Evolutionary conservation across 1,140 invertebrate genomes (phyloP).

Genomic region (Littorina saxatilis): DNA sequence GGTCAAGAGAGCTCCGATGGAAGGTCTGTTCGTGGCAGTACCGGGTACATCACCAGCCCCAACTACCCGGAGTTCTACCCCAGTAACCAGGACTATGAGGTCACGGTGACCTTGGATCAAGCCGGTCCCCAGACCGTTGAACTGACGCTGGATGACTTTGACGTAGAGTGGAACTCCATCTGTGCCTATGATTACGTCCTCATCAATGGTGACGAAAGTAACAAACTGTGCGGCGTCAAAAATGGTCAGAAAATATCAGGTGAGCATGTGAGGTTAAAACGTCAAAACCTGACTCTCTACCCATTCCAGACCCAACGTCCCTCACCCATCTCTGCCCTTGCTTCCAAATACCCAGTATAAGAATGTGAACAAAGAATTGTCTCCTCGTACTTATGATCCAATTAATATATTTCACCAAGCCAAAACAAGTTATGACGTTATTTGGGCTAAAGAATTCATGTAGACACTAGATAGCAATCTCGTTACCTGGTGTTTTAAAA

Average conservation of each 20-base stretch:
- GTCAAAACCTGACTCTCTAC: too few species aligned
- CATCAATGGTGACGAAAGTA: background rate
- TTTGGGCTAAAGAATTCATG: background rate
- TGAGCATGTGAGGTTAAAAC: background rate
- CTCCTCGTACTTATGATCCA: background rate
- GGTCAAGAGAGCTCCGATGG: too few species aligned
- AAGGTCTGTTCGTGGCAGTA: background rate
- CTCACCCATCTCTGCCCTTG: background rate
- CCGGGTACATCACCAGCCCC: background rate
- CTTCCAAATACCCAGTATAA: too few species aligned
- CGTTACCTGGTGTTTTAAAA: too few species aligned
- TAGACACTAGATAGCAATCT: background rate
- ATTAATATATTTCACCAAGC: background rate
- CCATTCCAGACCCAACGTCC: too few species aligned
- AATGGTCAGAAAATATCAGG: background rate
- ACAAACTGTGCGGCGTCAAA: background rate
- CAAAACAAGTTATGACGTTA: background rate
- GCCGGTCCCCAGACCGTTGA: background rate
- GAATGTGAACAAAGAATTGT: background rate
- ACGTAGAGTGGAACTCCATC: background rate
- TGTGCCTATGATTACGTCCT: background rate
- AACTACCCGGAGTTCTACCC: background rate
- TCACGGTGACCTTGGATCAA: background rate
- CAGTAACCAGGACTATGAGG: background rate
- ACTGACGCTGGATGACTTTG: background rate